Evolutionary conservation across 2,797 vertebrate genomes (phyloP).

Genomic region (Leptoclinus maculatus): DNA sequence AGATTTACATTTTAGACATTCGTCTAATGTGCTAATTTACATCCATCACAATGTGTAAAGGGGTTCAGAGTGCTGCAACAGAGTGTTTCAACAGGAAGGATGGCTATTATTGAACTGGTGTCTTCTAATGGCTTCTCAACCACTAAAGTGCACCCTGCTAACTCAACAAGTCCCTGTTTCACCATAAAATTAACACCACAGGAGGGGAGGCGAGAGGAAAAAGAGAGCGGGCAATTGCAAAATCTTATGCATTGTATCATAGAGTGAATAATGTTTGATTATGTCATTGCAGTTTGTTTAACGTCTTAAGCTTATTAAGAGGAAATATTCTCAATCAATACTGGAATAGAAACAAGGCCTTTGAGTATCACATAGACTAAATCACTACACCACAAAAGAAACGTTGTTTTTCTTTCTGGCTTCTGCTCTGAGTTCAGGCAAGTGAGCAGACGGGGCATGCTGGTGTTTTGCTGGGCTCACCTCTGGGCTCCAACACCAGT

Average conservation of each 20-base stretch:
- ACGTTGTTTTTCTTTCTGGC: background rate
- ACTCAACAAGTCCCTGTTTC: background rate
- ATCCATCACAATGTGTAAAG: slow-evolving; percentile 11
- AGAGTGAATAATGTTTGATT: slow-evolving; percentile 3
- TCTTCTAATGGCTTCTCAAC: background rate
- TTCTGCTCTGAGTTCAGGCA: slow-evolving; percentile 12
- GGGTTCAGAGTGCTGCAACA: background rate
- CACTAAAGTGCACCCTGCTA: background rate
- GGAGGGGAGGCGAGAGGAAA: accelerated
- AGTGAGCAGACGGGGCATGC: slow-evolving; percentile 35
- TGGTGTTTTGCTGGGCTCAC: slow-evolving; percentile 46
- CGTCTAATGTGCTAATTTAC: slow-evolving; percentile 21
- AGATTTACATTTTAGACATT: slow-evolving; percentile 15
- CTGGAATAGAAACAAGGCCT: background rate
- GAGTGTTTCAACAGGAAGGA: background rate
- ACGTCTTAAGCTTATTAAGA: background rate
- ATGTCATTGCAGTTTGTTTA: background rate
- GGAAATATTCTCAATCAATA: background rate
- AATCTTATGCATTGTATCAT: background rate
- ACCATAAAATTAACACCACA: background rate
- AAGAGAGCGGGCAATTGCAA: background rate
- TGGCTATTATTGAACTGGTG: slow-evolving; percentile 2
- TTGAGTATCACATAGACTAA: background rate
- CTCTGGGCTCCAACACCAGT: slow-evolving; percentile 57
- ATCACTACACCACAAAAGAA: background rate